Evolutionary conservation across 2,797 vertebrate species (phyloP).

Genomic region (Neomorphus geoffroyi): DNA sequence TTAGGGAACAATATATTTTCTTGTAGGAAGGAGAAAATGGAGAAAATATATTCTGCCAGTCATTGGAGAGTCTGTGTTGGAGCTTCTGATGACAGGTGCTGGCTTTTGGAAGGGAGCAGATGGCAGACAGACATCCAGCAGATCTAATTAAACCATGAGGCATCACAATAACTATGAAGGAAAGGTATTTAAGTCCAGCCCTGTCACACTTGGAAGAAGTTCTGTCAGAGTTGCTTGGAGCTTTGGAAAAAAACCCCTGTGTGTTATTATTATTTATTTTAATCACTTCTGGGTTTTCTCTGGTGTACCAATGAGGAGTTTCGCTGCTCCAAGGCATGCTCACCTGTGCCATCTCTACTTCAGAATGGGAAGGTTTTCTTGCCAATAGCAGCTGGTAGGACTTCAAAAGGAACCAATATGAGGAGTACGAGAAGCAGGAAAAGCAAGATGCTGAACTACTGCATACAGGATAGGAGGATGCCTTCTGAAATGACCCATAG

Average conservation of each 20-base stretch:
- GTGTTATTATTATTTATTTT: neutral
- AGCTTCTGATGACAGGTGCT: constrained; percentile 8
- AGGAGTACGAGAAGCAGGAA: neutral
- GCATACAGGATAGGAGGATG: neutral
- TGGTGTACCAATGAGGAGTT: neutral
- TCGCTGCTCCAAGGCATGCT: neutral
- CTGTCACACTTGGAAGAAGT: neutral
- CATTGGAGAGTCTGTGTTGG: neutral
- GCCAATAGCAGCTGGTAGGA: neutral
- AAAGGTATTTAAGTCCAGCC: neutral
- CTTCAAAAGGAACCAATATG: neutral
- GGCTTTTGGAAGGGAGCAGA: constrained; percentile 40
- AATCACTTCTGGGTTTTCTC: neutral
- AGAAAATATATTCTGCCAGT: neutral
- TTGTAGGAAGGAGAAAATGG: neutral
- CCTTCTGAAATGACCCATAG: neutral
- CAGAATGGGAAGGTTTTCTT: neutral
- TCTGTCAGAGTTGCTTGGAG: neutral
- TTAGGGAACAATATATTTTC: neutral
- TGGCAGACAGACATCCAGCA: constrained; percentile 43
- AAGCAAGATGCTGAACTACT: neutral
- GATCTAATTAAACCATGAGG: constrained; percentile 32
- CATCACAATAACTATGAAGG: neutral
- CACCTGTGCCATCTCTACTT: neutral
- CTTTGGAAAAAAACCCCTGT: neutral